phyloP scores from a whole-genome alignment of 1,140 invertebrate genomes.

The Bombus fervidus region DNA sequence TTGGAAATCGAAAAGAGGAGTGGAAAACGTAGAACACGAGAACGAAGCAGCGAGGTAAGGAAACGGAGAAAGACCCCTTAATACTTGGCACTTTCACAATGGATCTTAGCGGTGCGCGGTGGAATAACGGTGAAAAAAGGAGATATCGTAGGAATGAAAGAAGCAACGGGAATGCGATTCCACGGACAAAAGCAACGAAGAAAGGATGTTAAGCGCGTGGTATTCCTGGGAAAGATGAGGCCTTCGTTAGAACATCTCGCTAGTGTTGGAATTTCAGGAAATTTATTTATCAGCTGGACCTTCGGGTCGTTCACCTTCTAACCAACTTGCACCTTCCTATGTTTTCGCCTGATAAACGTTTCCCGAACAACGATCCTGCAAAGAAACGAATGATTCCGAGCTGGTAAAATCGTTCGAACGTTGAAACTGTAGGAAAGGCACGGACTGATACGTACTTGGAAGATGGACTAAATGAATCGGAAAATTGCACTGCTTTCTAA shows the following conservation, averaged over 20 bases:
- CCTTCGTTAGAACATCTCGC: constrained; percentile 22
- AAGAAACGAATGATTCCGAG: not conserved
- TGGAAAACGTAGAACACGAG: not conserved
- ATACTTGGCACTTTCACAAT: constrained; percentile 38
- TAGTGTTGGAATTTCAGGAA: not conserved
- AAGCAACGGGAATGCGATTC: constrained; percentile 35
- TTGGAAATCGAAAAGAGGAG: constrained; percentile 13
- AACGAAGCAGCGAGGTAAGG: not conserved
- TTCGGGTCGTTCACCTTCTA: not conserved
- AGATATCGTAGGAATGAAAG: constrained; percentile 25
- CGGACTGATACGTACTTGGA: too few species aligned
- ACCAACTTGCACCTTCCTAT: not conserved
- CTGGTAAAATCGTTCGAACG: not conserved
- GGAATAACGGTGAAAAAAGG: constrained; percentile 28
- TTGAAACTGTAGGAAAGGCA: not conserved
- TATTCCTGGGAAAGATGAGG: not conserved
- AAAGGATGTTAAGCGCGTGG: constrained; percentile 40
- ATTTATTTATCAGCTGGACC: not conserved
- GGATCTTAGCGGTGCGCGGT: constrained; percentile 29
- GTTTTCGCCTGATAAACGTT: not conserved
- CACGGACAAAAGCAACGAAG: constrained; percentile 10
- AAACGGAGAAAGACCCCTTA: constrained; percentile 12
- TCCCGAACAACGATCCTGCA: not conserved
- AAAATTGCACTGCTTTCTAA: too few species aligned
- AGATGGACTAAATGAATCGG: too few species aligned